Evolutionary conservation across 1,140 invertebrate species (phyloP).

Genomic region (Hypothenemus hampei): DNA sequence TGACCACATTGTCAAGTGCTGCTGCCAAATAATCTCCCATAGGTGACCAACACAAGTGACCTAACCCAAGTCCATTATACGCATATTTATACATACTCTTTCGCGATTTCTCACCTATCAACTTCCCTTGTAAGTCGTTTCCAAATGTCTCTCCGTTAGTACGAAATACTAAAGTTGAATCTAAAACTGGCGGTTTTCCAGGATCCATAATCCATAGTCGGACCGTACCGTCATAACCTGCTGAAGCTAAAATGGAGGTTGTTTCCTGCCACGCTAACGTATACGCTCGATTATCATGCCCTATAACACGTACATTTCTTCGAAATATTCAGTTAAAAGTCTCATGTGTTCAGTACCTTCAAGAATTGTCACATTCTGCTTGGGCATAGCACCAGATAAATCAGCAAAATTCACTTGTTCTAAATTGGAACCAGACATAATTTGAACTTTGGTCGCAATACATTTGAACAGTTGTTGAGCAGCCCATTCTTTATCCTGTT

Average conservation of each 20-base stretch:
- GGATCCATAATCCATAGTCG: conserved; percentile 54
- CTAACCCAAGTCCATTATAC: not conserved
- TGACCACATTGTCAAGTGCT: conserved; percentile 54
- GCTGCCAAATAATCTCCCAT: conserved; percentile 54
- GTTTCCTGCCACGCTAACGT: conserved; percentile 46
- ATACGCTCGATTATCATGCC: conserved; percentile 51
- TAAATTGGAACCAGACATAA: conserved; percentile 30
- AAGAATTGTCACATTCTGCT: conserved; percentile 45
- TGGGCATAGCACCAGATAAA: conserved; percentile 46
- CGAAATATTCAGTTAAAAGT: conserved; percentile 3
- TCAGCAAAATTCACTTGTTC: conserved; percentile 48
- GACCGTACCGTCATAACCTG: conserved; percentile 63
- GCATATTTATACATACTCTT: not conserved
- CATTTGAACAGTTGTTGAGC: conserved; percentile 52
- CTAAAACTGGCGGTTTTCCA: conserved; percentile 44
- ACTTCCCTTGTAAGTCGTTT: conserved; percentile 51
- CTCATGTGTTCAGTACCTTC: conserved; percentile 41
- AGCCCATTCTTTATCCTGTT: conserved; percentile 56
- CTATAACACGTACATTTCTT: conserved; percentile 1
- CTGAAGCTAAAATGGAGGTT: conserved; percentile 51
- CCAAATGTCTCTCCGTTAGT: conserved; percentile 49
- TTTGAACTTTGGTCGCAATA: conserved; percentile 40
- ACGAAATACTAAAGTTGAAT: conserved; percentile 58
- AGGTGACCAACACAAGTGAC: conserved; percentile 52
- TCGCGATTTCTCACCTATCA: too few relatives aligned